Evolutionary conservation across 2,113 vertebrate genomes (phyloP), one percentile per base, ranked within the genome.

Genomic region (cat (Felis catus)): DNA sequence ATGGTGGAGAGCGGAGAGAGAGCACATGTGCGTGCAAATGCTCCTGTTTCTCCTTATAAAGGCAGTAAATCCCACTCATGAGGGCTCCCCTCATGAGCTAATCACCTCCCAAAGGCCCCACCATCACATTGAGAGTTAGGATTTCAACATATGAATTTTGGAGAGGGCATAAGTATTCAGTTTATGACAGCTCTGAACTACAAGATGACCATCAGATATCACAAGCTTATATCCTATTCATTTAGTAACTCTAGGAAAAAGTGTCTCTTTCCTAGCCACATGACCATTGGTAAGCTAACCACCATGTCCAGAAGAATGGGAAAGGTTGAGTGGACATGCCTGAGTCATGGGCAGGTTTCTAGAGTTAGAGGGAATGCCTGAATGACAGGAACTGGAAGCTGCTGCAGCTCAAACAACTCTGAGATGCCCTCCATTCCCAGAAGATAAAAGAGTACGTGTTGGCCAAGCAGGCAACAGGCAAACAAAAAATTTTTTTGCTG

Each of bases 321-420:
- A 81, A 68, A 33, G 51, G n/a, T 48, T 88, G 36, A 48, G 1
- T 53, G 63, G 41, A 73, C 21, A 31, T 63, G 11, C 4, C 14
- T 12, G n/a, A 61, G 39, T 74, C 39, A n/a, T 3, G 0, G 1
- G 25, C 25, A 36, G 12, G 27, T 6, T 13, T 15, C 16, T 39
- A 9, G 61, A 5, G 16, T 48, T 16, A 39, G 8, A 86, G 12
- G 61, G 12, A 23, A 2, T 65, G 4, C n/a, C 31, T 33, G 53
- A 63, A 73, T 1, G 63, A 66, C 1, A 53, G 3, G 31, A 25
- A 13, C 55, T 16, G 0, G 1, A 48, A 18, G 29, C 9, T 10
- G 3, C 21, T 6, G 16, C 5, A 36, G 4, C 19, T 82, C 33
- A n/a, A 12, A 53, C 58, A 23, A 73, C 68, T 68, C 65, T 21